Evolutionary conservation across 2,113 vertebrate genomes (phyloP).

Genomic region (Serinus canaria): DNA sequence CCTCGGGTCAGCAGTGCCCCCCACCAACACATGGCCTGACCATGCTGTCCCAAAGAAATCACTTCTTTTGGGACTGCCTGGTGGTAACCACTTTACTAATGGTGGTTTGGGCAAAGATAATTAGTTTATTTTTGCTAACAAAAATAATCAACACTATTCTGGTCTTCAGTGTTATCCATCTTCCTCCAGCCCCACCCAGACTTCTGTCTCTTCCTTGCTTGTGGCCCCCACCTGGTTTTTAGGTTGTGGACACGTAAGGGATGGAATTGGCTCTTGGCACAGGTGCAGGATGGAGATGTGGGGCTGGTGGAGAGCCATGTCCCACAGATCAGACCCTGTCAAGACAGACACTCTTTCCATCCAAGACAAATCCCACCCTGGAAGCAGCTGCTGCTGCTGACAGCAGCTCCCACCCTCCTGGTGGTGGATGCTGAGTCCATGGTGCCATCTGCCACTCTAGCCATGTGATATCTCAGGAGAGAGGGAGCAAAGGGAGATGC

Average conservation of each 20-base stretch:
- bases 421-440: not conserved
- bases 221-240: not conserved
- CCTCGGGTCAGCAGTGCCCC: not conserved
- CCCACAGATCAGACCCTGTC: not conserved
- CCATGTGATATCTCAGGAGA: not conserved
- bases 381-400: not conserved
- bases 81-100: not conserved
- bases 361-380: not conserved
- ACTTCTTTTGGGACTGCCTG: not conserved
- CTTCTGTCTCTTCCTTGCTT: not conserved
- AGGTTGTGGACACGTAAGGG: not conserved
- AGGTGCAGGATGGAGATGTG: not conserved
- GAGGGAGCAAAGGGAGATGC: not conserved
- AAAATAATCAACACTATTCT: not conserved
- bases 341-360: not conserved
- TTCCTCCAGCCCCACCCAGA: not conserved
- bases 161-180: not conserved
- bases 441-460: fast-evolving
- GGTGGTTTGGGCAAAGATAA: not conserved
- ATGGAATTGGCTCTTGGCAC: not conserved
- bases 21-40: not conserved
- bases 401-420: not conserved
- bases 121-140: not conserved
- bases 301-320: not conserved
- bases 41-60: not conserved